Conservation (phyloP, 1,140 invertebrate species). For the Brachystomella parvula region DNA sequence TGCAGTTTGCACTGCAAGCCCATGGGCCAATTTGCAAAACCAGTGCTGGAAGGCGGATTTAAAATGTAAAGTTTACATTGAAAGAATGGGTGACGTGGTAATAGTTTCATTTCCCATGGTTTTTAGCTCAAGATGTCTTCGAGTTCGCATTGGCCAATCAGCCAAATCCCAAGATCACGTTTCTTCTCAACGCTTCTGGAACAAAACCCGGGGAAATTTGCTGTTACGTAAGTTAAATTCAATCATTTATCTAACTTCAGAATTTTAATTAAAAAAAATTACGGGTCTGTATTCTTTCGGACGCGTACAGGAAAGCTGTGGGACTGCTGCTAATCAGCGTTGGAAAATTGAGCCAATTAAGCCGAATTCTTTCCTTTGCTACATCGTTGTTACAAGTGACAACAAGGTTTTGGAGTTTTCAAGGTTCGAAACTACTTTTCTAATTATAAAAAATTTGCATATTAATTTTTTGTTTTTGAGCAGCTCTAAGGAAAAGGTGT, state of each 20-base stretch:
- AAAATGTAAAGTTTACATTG: background rate
- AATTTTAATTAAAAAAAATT: background rate
- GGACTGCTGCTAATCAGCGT: background rate
- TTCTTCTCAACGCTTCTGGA: background rate
- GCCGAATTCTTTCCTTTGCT: constrained; percentile 2
- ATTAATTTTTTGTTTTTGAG: background rate
- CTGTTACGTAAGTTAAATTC: background rate
- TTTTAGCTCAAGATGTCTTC: background rate
- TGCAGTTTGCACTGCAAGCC: background rate
- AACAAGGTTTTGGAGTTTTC: background rate
- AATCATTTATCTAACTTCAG: background rate
- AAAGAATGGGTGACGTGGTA: background rate
- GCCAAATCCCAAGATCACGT: background rate
- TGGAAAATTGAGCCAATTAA: constrained; percentile 1
- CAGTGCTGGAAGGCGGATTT: background rate
- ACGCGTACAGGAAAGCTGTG: background rate
- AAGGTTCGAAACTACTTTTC: background rate
- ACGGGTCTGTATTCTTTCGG: background rate
- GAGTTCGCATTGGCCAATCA: background rate
- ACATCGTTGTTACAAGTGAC: background rate
- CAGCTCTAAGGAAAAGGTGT: background rate
- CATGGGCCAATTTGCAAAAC: background rate
- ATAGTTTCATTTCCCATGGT: background rate
- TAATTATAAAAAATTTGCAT: background rate
- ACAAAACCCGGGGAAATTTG: background rate